Conservation (phyloP, 2,113 vertebrate genomes). For the Phyllostomus hastatus region DNA sequence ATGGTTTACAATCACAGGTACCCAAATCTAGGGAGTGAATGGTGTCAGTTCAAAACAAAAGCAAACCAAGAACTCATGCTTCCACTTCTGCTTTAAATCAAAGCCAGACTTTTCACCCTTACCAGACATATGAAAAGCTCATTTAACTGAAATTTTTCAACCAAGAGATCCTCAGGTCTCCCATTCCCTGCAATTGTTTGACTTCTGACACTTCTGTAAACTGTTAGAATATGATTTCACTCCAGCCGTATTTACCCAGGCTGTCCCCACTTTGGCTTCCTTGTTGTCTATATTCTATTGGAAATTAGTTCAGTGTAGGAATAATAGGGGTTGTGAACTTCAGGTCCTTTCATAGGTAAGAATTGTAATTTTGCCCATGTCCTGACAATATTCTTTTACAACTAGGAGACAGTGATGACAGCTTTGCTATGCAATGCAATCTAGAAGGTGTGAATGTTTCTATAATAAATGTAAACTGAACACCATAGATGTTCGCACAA, state of each 20-base stretch:
- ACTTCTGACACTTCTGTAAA: neutral
- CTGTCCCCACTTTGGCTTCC: conserved; percentile 64
- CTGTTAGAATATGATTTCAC: conserved; percentile 39
- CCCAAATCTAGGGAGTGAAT: conserved; percentile 58
- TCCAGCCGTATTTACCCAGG: conserved; percentile 57
- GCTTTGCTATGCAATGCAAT: neutral
- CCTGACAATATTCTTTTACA: conserved; percentile 43
- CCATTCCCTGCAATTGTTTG: neutral
- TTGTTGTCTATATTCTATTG: conserved; percentile 57
- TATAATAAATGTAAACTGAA: conserved; percentile 18
- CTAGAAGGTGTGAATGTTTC: neutral
- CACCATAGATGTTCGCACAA: neutral
- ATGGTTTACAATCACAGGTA: conserved; percentile 45
- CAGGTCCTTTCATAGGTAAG: conserved; percentile 9
- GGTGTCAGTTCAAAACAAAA: neutral
- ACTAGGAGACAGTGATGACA: neutral
- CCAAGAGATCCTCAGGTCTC: neutral
- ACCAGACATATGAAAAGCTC: neutral
- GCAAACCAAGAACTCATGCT: neutral
- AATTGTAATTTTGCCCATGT: conserved; percentile 57
- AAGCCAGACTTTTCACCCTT: neutral
- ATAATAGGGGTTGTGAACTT: conserved; percentile 60
- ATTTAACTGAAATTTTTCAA: neutral
- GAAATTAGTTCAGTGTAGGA: conserved; percentile 69
- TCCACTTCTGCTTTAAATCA: neutral